phyloP scores from a whole-genome alignment of 2,113 vertebrate species.

The Lipophrys pholis region DNA sequence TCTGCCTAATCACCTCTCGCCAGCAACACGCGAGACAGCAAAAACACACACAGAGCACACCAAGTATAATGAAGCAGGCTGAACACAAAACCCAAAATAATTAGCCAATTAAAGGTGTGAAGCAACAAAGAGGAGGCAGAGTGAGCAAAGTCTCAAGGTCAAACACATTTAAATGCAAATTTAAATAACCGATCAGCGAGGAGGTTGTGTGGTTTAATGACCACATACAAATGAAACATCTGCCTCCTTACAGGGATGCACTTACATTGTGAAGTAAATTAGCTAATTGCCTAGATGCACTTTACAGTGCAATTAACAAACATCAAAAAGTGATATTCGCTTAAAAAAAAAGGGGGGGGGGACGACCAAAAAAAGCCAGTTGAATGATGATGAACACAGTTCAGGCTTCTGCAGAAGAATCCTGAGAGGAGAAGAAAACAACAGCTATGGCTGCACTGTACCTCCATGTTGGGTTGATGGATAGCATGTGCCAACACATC shows the following conservation, averaged over 20 bases:
- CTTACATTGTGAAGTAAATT: conserved; percentile 58
- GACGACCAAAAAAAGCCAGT: conserved; percentile 12
- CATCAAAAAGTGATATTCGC: conserved; percentile 39
- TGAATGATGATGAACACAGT: conserved; percentile 28
- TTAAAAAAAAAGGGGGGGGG: conserved; percentile 3
- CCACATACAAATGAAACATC: conserved; percentile 79
- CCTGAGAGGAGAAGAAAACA: neutral
- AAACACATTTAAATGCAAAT: conserved; percentile 84
- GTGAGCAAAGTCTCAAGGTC: conserved; percentile 77
- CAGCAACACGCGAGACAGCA: conserved; percentile 62
- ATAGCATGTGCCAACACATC: conserved; percentile 39
- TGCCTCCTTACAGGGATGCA: conserved; percentile 56
- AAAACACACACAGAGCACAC: conserved; percentile 67
- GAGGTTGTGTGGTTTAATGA: conserved; percentile 74
- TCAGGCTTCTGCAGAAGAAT: conserved; percentile 9
- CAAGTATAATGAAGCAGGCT: conserved; percentile 70
- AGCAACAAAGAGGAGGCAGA: conserved; percentile 73
- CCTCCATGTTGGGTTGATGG: conserved; percentile 51
- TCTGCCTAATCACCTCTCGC: conserved; percentile 73
- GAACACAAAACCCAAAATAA: conserved; percentile 80
- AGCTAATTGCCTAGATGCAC: conserved; percentile 51
- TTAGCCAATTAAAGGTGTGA: conserved; percentile 84
- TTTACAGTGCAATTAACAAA: conserved; percentile 54
- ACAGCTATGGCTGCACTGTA: conserved; percentile 1
- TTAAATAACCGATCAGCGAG: conserved; percentile 72